phyloP scores from a whole-genome alignment of 1,140 invertebrate species.

The Harpegnathos saltator region DNA sequence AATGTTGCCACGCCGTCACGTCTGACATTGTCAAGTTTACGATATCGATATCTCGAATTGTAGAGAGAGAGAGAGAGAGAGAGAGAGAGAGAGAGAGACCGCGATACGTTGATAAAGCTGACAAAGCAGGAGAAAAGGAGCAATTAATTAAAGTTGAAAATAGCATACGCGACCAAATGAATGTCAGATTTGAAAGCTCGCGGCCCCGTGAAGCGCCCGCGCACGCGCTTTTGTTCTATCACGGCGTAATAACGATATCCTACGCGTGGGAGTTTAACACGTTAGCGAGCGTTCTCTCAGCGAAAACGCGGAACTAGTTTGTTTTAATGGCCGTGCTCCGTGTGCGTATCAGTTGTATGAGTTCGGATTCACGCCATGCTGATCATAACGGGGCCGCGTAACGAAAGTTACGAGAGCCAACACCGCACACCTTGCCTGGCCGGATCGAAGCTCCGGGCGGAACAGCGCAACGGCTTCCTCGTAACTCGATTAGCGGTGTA shows the following conservation, averaged over 20 bases:
- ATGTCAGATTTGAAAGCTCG: conserved; percentile 3
- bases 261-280: neutral
- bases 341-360: conserved; percentile 30
- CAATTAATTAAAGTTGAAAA: conserved; percentile 29
- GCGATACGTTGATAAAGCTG: no score
- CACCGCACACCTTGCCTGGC: no score
- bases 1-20: neutral
- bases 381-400: conserved; percentile 37
- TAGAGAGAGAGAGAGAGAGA: no score
- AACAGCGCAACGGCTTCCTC: conserved; percentile 44
- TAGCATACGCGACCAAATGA: neutral
- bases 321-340: conserved; percentile 14
- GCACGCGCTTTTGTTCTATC: neutral
- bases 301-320: conserved; percentile 29
- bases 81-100: no score
- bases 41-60: no score
- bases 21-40: conserved; percentile 9
- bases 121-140: neutral
- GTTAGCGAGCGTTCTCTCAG: neutral
- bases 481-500: conserved; percentile 66
- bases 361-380: conserved; percentile 29
- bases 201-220: neutral
- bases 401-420: conserved; percentile 32
- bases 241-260: neutral
- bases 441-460: neutral